Conservation (phyloP, 2,888 invertebrate genomes). For the Aelia acuminata region DNA sequence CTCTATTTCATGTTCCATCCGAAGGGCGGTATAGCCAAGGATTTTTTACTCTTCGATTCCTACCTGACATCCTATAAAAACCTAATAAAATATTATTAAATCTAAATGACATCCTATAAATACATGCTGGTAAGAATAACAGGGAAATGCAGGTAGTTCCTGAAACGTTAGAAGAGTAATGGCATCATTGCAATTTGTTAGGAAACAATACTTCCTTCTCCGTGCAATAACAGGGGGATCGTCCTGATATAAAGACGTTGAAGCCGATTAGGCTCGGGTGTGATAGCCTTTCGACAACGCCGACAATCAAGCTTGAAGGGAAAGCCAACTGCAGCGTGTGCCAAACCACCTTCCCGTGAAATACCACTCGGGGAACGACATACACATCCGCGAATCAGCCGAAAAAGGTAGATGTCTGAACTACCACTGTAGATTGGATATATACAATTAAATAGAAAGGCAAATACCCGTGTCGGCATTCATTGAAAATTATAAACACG, state of each 20-base stretch:
- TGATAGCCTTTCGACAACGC: not conserved
- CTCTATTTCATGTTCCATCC: too few species aligned
- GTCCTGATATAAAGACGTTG: not conserved
- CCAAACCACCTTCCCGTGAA: conserved; percentile 9
- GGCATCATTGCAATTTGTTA: not conserved
- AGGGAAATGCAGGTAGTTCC: not conserved
- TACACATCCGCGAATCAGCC: not conserved
- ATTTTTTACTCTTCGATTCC: too few species aligned
- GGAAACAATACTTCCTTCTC: not conserved
- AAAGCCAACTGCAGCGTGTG: not conserved
- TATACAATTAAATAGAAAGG: not conserved
- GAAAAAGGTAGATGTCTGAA: not conserved
- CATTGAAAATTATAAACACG: not conserved
- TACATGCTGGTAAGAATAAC: too few species aligned
- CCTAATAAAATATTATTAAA: too few species aligned
- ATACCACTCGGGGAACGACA: not conserved
- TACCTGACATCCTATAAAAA: too few species aligned
- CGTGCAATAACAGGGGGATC: not conserved
- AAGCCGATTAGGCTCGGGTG: not conserved
- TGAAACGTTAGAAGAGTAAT: not conserved
- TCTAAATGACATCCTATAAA: too few species aligned
- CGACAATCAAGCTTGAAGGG: not conserved
- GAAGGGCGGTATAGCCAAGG: too few species aligned
- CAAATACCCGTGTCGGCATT: not conserved
- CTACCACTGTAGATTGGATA: not conserved